phyloP scores from a whole-genome alignment of 2,797 vertebrate species.

The Momotus momota region DNA sequence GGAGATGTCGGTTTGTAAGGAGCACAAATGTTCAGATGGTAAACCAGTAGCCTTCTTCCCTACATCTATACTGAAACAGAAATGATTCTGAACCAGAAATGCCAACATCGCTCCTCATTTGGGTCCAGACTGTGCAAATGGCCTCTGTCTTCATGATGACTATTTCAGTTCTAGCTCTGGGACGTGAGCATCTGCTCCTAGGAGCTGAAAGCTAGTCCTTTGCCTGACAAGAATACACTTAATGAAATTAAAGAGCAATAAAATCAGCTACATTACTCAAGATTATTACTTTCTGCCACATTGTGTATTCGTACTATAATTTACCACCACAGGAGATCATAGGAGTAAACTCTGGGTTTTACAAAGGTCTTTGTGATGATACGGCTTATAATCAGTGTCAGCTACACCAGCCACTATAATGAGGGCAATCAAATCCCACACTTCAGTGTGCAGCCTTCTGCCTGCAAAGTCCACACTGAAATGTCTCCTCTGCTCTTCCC shows the following conservation, averaged over 20 bases:
- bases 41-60: not conserved
- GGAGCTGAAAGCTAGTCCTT: not conserved
- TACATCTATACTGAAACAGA: not conserved
- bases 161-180: slow-evolving; percentile 6
- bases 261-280: slow-evolving; percentile 62
- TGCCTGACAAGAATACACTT: slow-evolving; percentile 6
- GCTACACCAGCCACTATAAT: not conserved
- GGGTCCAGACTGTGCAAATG: not conserved
- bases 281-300: slow-evolving; percentile 63
- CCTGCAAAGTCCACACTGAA: not conserved
- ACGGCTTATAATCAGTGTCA: not conserved
- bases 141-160: not conserved
- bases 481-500: not conserved
- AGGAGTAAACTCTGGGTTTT: slow-evolving; percentile 14
- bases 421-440: slow-evolving; percentile 14
- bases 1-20: not conserved
- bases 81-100: not conserved
- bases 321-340: slow-evolving; percentile 37
- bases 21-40: not conserved
- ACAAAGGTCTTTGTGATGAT: slow-evolving; percentile 1
- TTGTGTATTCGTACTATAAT: slow-evolving; percentile 55
- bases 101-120: not conserved
- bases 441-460: not conserved
- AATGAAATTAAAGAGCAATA: slow-evolving; percentile 46
- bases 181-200: slow-evolving; percentile 9